Evolutionary conservation across 2,113 vertebrate genomes (phyloP).

Genomic region (Pogonocichla stellata): DNA sequence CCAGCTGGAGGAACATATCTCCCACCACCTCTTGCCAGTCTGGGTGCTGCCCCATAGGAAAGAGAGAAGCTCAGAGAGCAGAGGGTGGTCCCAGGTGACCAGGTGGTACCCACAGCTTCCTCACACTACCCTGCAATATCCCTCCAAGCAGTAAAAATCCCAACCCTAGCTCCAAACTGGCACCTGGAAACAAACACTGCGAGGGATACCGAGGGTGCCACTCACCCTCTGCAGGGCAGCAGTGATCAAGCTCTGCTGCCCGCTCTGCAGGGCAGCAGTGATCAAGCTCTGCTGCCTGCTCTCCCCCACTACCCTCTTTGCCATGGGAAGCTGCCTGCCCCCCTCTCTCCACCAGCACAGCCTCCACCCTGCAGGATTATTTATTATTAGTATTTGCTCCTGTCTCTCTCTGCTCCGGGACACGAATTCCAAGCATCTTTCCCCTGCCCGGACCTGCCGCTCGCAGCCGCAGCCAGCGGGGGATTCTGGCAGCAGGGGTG

Average conservation of each 20-base stretch:
- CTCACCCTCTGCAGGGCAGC: background rate
- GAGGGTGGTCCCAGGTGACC: accelerated
- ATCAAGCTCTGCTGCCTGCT: background rate
- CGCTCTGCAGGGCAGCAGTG: background rate
- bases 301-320: background rate
- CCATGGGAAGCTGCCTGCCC: background rate
- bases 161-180: background rate
- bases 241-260: background rate
- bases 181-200: background rate
- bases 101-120: background rate
- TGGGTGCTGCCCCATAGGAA: background rate
- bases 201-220: accelerated
- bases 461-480: slow-evolving; percentile 73
- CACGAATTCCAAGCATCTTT: slow-evolving; percentile 88
- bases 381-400: slow-evolving; percentile 75
- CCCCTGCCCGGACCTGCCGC: slow-evolving; percentile 82
- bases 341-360: background rate
- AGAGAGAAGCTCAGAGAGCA: background rate
- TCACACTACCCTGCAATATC: background rate
- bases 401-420: slow-evolving; percentile 75
- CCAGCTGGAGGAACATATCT: background rate
- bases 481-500: slow-evolving; percentile 59
- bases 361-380: slow-evolving; percentile 60
- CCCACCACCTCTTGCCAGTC: background rate
- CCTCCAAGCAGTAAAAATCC: background rate